Evolutionary conservation across 2,888 invertebrate species (phyloP).

Genomic region (Sphaeridia pumilis): DNA sequence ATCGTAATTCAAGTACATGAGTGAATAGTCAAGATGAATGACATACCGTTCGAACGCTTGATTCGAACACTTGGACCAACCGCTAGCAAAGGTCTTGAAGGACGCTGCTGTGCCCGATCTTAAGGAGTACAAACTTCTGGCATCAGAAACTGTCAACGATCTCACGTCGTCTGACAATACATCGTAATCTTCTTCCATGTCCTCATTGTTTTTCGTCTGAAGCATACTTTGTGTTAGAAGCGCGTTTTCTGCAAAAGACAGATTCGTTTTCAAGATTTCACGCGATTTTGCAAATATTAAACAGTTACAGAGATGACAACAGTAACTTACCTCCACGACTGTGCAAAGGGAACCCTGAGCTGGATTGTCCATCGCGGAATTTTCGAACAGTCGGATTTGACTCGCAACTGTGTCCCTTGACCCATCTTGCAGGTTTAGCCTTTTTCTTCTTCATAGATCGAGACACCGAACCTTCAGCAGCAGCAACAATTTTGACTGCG

Average conservation of each 20-base stretch:
- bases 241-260: slow-evolving; percentile 26
- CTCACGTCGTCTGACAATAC: slow-evolving; percentile 42
- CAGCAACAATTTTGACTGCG: too few relatives aligned
- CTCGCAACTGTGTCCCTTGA: slow-evolving; percentile 78
- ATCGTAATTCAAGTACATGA: too few relatives aligned
- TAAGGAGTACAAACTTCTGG: slow-evolving; percentile 41
- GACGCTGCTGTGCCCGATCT: slow-evolving; percentile 52
- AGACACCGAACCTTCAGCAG: too few relatives aligned
- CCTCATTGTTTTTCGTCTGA: slow-evolving; percentile 42
- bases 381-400: slow-evolving; percentile 76
- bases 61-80: slow-evolving; percentile 85
- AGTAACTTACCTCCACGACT: slow-evolving; percentile 17
- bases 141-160: slow-evolving; percentile 31
- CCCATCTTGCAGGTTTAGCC: slow-evolving; percentile 50
- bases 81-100: slow-evolving; percentile 77
- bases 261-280: background rate
- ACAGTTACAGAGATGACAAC: too few relatives aligned
- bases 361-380: slow-evolving; percentile 68
- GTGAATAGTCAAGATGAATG: too few relatives aligned
- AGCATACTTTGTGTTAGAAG: slow-evolving; percentile 42
- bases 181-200: slow-evolving; percentile 46
- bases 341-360: slow-evolving; percentile 37
- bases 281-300: background rate
- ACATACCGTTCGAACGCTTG: slow-evolving; percentile 65
- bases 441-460: background rate